phyloP scores from a whole-genome alignment of 2,797 vertebrate species.

The Lithobates pipiens region DNA sequence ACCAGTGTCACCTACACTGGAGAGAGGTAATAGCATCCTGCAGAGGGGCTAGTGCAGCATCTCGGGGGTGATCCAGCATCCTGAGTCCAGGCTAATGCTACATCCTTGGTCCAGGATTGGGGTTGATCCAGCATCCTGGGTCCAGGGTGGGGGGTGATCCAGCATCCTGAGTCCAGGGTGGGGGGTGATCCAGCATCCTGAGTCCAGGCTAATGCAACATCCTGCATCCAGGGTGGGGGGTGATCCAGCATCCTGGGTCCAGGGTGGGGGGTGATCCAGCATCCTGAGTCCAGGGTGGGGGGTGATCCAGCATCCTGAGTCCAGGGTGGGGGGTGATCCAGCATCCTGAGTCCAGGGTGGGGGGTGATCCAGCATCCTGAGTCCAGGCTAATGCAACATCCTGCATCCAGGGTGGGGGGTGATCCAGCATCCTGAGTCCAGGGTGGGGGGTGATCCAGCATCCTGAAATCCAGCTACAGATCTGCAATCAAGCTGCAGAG shows the following conservation, averaged over 20 bases:
- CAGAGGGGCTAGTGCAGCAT: constrained; percentile 1
- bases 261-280: too few species aligned
- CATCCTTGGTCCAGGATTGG: neutral
- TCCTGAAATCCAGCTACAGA: too few species aligned
- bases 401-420: neutral
- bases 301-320: neutral
- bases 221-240: neutral
- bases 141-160: neutral
- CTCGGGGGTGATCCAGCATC: neutral
- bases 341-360: neutral
- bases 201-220: neutral
- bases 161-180: too few species aligned
- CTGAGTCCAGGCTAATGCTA: neutral
- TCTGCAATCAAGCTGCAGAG: neutral
- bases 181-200: neutral
- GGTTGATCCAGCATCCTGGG: too few species aligned
- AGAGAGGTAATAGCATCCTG: constrained; percentile 3
- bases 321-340: neutral
- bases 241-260: neutral
- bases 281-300: neutral
- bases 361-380: too few species aligned
- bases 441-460: neutral
- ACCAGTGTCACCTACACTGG: constrained; percentile 7
- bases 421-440: neutral
- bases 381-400: neutral